These are phyloP conservation scores for Epinephelus fuscoguttatus DNA, from an alignment of 2,113 vertebrate species.

Conservation along the genomic window DNA sequence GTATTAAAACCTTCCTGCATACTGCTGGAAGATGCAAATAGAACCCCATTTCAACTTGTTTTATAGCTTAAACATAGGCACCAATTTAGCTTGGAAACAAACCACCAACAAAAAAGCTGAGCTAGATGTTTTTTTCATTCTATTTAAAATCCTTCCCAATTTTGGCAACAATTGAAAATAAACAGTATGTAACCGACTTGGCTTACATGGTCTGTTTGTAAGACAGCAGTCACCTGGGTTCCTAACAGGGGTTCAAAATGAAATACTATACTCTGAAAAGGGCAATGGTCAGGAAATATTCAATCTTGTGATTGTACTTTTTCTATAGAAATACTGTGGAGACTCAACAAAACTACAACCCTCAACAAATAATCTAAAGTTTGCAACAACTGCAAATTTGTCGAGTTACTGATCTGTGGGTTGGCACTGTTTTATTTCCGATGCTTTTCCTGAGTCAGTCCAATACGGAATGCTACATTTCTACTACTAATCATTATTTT, in stretches of 20 bases:
- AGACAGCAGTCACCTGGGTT: background rate
- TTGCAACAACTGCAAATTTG: background rate
- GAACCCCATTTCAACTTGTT: too few relatives aligned
- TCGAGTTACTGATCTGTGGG: background rate
- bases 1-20: too few relatives aligned
- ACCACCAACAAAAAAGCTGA: background rate
- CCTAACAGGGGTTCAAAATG: background rate
- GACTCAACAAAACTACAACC: background rate
- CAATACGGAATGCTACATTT: background rate
- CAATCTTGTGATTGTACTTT: background rate
- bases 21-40: too few relatives aligned
- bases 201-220: background rate
- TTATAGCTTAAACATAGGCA: too few relatives aligned
- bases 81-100: too few relatives aligned
- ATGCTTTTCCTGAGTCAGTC: background rate
- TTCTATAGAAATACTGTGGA: background rate
- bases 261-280: background rate
- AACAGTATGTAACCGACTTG: background rate
- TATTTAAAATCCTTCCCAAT: background rate
- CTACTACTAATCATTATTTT: constrained; percentile 26
- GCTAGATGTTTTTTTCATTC: background rate
- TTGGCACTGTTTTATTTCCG: background rate
- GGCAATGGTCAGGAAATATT: background rate
- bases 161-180: background rate
- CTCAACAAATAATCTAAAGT: background rate